Evolutionary conservation across 53 echinoderm and acorn worm species (phyloP), one percentile per base, ranked within the genome.

Genomic region (Astropecten irregularis): DNA sequence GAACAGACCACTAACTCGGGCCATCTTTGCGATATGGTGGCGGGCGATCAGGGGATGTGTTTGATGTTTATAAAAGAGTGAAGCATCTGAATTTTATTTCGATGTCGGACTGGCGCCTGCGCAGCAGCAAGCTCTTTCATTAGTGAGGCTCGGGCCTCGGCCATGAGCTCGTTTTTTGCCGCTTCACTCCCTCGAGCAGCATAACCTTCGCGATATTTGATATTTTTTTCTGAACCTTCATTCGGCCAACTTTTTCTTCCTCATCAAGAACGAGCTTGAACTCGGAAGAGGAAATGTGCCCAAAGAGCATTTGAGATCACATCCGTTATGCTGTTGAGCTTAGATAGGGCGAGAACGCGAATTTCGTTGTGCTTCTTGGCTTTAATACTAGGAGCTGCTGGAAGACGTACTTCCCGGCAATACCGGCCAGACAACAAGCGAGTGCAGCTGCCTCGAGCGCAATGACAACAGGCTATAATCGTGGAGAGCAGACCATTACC

Each of bases 181-280:
- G n/a, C n/a, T n/a, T 69, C 48, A 25, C 28, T 25, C 3, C 27
- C 3, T 21, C 16, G 19, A 47, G 69, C 47, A 0, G 49, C 69
- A 16, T 47, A 49, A 2, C 20, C 69, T 69, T 69, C 48, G 69
- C 69, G 30, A 46, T 29, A 1, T 49, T 69, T 69, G n/a, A n/a
- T 69, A 27, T 27, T 27, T 47, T 47, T 29, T 47, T 69, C 15
- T 49, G 29, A 28, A 28, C 67, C 10, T 67, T 67, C 44, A 40
- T 67, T 38, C 21, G 19, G 40, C 42, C 31, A 20, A 35, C 18
- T 49, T 69, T 69, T 46, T 69, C 49, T 10, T 47, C 28, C 69
- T 69, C 69, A 49, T 69, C 49, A 31, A 31, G 29, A 47, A 69
- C 69, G 47, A 69, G 69, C 48, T 69, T 69, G 69, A 69, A 69